Percentiles rank a stretch among this genome's conserved stretches.
Conservation (phyloP, 1,140 invertebrate genomes). For the Spodoptera frugiperda region DNA sequence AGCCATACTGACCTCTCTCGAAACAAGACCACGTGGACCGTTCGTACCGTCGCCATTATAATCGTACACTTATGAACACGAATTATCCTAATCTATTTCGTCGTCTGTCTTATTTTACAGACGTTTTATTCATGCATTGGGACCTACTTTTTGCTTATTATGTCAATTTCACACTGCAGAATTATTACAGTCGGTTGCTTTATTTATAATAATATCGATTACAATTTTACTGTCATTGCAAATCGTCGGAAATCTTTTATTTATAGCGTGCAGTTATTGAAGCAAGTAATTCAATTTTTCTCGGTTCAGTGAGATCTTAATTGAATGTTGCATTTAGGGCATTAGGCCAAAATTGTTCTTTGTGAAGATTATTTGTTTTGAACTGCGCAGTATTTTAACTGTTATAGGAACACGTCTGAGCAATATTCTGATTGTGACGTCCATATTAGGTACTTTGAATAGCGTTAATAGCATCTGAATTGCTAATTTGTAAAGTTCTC, state of each 20-base stretch:
- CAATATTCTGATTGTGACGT: background rate
- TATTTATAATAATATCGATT: slow-evolving; percentile 32
- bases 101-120: background rate
- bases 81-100: no score
- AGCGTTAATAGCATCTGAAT: slow-evolving; percentile 18
- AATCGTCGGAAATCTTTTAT: slow-evolving; percentile 22
- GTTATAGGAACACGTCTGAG: no score
- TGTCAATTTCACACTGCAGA: slow-evolving; percentile 7
- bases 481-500: background rate
- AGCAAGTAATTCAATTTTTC: slow-evolving; percentile 18
- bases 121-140: background rate
- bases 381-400: background rate
- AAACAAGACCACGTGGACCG: slow-evolving; percentile 20
- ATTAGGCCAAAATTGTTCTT: slow-evolving; percentile 8
- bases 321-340: slow-evolving; percentile 8
- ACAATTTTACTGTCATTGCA: slow-evolving; percentile 29
- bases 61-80: background rate
- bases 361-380: slow-evolving; percentile 11
- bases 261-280: slow-evolving; percentile 33
- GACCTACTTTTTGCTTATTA: background rate
- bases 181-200: slow-evolving; percentile 21
- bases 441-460: slow-evolving; percentile 1
- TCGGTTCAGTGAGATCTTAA: slow-evolving; percentile 9
- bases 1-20: slow-evolving; percentile 35
- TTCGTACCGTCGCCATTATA: slow-evolving; percentile 8